Base-by-base conservation (phyloP, 2,888 invertebrate genomes). In the Conchocele bisecta region DNA sequence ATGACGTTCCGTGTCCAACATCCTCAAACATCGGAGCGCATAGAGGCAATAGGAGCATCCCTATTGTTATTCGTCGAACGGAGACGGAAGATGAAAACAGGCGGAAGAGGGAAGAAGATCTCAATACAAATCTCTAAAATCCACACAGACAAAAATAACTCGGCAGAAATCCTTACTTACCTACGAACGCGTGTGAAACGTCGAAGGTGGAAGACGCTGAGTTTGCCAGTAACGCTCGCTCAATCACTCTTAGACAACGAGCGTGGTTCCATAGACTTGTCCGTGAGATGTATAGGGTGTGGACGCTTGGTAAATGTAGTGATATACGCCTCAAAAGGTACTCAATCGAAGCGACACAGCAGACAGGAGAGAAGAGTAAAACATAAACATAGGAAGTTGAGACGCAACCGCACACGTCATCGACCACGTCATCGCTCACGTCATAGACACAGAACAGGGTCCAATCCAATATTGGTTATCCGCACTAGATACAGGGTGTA, bases 31-130 rank as follows among this genome's bases (percentile, higher is more conserved):
- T 13, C 29, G 11, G n/a, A 22, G 17, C 17, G 46, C n/a, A 58
- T 54, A 1, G 73, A 77, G 22, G 67, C 73, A 1, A 57, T 77
- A 4, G 73, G 66, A 3, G 77, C 70, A 0, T 70, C 73, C 0
- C 48, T 77, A 29, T 35, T 70, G 2, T 28, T 77, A 1, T 70
- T 51, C 26, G 67, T 73, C 2, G 42, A 77, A 31, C 46, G 77
- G 0, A 37, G 64, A 53, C 58, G 73, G 29, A 66, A 60, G 41
- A 57, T 51, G 15, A 48, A 53, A 41, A 69, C 59, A 51, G 77
- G 73, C 17, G 73, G 73, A 11, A 66, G 50, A 33, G 77, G 77
- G n/a, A 77, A 77, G 33, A 70, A 67, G 41, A 73, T 77, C 11
- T 29, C 59, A 17, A 22, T 77, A 11, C 51, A 64, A 56, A 41